Evolutionary conservation across 2,888 invertebrate species (phyloP), one percentile per base, ranked within the genome.

Genomic region (Antheraea assamensis): DNA sequence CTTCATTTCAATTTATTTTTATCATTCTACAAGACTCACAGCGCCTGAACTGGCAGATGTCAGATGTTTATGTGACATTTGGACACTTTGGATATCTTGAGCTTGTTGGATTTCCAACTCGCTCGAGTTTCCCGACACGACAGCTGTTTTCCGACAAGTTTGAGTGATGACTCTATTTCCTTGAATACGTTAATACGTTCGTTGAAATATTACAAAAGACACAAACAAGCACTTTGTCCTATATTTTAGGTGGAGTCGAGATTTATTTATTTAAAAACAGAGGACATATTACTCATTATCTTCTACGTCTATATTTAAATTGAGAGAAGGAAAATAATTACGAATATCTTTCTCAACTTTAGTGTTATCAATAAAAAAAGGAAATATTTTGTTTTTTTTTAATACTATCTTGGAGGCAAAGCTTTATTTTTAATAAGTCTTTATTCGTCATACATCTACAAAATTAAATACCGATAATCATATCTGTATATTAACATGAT

Each of bases 151-250:
- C 68, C 68, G 68, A 68, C 68, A 68, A 17, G 35, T 35, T 5
- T 68, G 68, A 68, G 35, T 35, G 68, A 68, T 24, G 68, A 35
- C 10, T n/a, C 68, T 35, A 35, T 68, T 35, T 68, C 68, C 68
- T 68, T n/a, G 35, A 68, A 68, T n/a, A 68, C n/a, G 13, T n/a
- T 68, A 30, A 27, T n/a, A 68, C 13, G 21, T 35, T 35, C 13
- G 17, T 68, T 31, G 35, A 68, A 21, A 35, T 68, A 68, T 31
- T 7, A 17, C 19, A 35, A 10, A 13, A 10, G n/a, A n/a, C 10
- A 35, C 35, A 15, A n/a, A 35, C 35, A 15, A n/a, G 31, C 30
- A 15, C 27, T 64, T 3, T 30, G 31, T 66, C 13, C 31, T 66
- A 31, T 0, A 35, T n/a, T 68, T 68, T 68, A 35, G 30, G 13